These are phyloP conservation scores for Empidonax traillii DNA, from an alignment of 2,113 vertebrate genomes.

Conservation along the genomic window DNA sequence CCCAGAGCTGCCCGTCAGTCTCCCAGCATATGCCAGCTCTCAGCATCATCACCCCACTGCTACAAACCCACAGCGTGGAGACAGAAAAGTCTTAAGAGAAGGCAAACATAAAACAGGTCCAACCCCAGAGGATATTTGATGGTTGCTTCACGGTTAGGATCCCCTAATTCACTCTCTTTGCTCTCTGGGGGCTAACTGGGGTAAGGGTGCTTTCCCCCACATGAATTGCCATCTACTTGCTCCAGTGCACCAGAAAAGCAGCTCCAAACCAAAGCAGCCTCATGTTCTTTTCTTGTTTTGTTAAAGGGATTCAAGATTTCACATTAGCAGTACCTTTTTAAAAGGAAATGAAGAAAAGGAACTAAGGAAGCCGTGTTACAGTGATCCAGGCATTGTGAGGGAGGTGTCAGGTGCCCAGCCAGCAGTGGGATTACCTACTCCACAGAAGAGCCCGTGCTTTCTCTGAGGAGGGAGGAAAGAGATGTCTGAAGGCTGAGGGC, in stretches of 20 bases:
- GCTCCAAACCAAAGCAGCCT: neutral
- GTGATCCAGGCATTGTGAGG: neutral
- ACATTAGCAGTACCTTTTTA: too few relatives aligned
- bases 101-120: neutral
- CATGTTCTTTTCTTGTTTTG: neutral
- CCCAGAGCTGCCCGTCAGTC: neutral
- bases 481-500: neutral
- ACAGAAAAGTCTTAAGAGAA: neutral
- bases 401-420: neutral
- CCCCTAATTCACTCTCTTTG: neutral
- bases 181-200: neutral
- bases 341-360: neutral
- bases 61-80: neutral
- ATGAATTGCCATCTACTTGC: neutral
- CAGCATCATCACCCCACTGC: neutral
- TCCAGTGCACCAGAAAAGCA: neutral
- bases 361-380: neutral
- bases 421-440: neutral
- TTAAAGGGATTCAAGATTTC: neutral
- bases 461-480: neutral
- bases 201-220: neutral
- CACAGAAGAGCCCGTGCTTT: neutral
- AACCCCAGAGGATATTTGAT: neutral
- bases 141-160: neutral
- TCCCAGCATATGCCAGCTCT: neutral